phyloP scores from a whole-genome alignment of 2,113 vertebrate species.

The Chroicocephalus ridibundus region DNA sequence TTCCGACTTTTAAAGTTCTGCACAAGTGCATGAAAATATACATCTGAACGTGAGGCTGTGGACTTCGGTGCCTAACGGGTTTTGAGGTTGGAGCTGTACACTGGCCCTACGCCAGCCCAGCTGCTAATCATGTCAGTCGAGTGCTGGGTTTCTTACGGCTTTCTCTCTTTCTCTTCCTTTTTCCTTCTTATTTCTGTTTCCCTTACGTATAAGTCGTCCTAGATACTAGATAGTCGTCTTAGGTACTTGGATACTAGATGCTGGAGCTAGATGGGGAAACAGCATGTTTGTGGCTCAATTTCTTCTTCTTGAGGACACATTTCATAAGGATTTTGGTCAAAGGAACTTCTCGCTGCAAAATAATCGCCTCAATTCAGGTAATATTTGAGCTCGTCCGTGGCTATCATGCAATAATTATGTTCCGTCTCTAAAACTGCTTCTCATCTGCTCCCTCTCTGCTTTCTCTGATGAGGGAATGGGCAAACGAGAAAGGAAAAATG shows the following conservation, averaged over 20 bases:
- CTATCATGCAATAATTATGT: background rate
- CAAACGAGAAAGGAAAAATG: background rate
- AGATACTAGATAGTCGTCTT: background rate
- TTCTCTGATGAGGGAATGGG: background rate
- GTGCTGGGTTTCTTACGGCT: background rate
- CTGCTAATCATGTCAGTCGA: background rate
- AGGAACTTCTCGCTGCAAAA: background rate
- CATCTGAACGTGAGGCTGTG: background rate
- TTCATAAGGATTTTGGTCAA: background rate
- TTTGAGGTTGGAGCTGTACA: background rate
- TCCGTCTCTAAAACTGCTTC: background rate
- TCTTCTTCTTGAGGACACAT: background rate
- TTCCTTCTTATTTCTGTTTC: background rate
- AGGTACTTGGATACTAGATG: no score
- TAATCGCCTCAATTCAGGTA: background rate
- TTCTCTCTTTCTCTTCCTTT: background rate
- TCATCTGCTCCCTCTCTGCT: background rate
- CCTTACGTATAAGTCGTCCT: background rate
- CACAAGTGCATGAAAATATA: background rate
- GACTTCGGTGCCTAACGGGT: background rate
- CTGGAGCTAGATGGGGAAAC: background rate
- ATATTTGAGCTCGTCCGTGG: background rate
- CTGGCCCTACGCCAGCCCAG: background rate
- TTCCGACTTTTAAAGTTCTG: background rate
- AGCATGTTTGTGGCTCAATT: background rate